Evolutionary conservation across 2,888 invertebrate genomes (phyloP).

Genomic region (Protonemura montana): DNA sequence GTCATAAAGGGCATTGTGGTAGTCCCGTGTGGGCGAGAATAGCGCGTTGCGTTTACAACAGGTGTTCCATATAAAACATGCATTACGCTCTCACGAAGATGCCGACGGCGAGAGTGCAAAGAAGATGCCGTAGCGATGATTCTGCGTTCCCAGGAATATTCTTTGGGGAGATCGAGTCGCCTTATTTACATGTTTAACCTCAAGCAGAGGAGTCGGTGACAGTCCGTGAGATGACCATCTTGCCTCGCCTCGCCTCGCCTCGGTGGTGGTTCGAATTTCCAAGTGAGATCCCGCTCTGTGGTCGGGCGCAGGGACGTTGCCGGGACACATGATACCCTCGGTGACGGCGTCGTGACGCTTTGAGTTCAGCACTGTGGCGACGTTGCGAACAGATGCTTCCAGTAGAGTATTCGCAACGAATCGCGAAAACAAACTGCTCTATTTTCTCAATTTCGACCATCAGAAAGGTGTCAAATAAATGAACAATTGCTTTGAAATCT

Average conservation of each 20-base stretch:
- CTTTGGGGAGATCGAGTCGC: neutral
- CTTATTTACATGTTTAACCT: neutral
- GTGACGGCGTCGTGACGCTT: neutral
- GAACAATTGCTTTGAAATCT: no score
- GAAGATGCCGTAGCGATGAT: neutral
- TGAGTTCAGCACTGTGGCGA: no score
- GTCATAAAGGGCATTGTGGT: no score
- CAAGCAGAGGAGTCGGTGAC: neutral
- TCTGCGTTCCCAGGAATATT: neutral
- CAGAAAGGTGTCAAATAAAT: no score
- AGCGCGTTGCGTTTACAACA: neutral
- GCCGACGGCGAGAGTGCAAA: neutral
- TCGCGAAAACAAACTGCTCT: no score
- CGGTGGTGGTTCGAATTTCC: neutral
- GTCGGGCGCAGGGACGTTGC: neutral
- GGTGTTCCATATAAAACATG: neutral
- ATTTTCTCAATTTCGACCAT: no score
- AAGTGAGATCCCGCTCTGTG: neutral
- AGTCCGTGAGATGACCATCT: neutral
- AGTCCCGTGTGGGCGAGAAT: no score
- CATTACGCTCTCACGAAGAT: neutral
- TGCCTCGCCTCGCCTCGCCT: neutral
- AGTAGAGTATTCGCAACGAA: no score
- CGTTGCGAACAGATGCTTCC: no score
- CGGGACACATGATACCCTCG: neutral